These are phyloP conservation scores for Erynnis tages DNA, from an alignment of 2,888 invertebrate genomes.

Conservation along the genomic window DNA sequence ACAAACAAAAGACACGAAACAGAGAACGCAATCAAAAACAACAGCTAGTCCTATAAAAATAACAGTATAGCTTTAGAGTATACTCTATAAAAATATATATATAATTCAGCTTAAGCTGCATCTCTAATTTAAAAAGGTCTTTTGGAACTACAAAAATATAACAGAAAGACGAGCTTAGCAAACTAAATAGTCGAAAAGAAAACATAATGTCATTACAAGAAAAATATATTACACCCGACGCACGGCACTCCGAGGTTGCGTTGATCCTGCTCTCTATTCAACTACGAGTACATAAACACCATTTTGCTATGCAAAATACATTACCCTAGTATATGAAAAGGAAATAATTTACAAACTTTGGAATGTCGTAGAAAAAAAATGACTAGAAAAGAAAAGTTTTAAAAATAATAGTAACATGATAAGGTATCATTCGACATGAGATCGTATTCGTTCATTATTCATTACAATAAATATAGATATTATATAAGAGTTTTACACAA, in stretches of 20 bases:
- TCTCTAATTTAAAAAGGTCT: conserved; percentile 71
- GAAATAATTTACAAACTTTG: conserved; percentile 68
- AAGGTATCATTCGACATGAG: conserved; percentile 47
- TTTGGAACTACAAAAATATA: conserved; percentile 68
- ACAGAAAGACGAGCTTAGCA: conserved; percentile 54
- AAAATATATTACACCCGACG: conserved; percentile 44
- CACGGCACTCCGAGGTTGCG: conserved; percentile 53
- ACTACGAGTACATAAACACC: conserved; percentile 67
- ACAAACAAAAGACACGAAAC: conserved; percentile 53
- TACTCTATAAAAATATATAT: conserved; percentile 80
- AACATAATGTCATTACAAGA: conserved; percentile 41
- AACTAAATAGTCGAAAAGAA: conserved; percentile 44
- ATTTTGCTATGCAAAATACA: conserved; percentile 80
- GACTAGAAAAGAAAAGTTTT: conserved; percentile 68
- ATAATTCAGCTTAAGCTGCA: conserved; percentile 70
- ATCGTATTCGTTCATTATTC: conserved; percentile 48
- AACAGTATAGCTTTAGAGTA: conserved; percentile 77
- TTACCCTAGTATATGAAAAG: conserved; percentile 63
- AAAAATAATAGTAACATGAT: conserved; percentile 1
- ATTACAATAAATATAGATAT: conserved; percentile 41
- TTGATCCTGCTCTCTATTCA: conserved; percentile 54
- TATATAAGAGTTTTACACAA: conserved; percentile 41
- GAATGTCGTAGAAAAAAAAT: conserved; percentile 70
- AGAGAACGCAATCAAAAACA: conserved; percentile 55
- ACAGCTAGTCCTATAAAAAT: conserved; percentile 77